Evolutionary conservation across 2,113 vertebrate genomes (phyloP), one percentile per base, ranked within the genome.

Genomic region (Ancistrus triradiatus): DNA sequence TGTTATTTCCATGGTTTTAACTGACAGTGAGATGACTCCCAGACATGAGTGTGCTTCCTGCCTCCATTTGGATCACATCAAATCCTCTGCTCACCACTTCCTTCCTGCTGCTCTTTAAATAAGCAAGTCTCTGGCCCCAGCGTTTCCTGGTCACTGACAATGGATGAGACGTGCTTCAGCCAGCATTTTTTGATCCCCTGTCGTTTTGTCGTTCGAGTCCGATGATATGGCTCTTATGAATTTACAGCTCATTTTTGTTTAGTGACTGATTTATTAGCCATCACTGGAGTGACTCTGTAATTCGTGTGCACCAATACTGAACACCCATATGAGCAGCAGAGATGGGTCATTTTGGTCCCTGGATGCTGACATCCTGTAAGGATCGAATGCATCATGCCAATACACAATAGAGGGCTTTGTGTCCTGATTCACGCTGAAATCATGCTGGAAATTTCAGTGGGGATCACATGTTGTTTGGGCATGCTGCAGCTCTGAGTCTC

Each of bases 371-470:
- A 76, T 73, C 78, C 71, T 43, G 77, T 79, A 79, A 69, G 74
- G 65, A 62, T 60, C 52, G 70, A 68, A 71, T 58, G 58, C 76
- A 69, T 76, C 66, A 60, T 65, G 35, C 63, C 38, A 37, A 63
- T 51, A 56, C 61, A 7, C 83, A 86, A 85, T 83, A 79, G 78
- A 56, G 66, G 62, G 77, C 78, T 82, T 83, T 88, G 81, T 87
- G 19, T 47, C 65, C 47, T 75, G 78, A 83, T 84, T 80, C 77
- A 80, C 74, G 81, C 83, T 87, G 85, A 86, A 86, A 85, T 88
- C 85, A 87, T 81, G 80, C 77, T 86, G 87, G 85, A 85, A 88
- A 88, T 86, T 85, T 79, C 71, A 77, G 84, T 75, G 78, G 53
- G 68, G 77, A 85, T 89, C 85, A 85, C 86, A 87, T 88, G 86